phyloP scores from a whole-genome alignment of 2,113 vertebrate species.

The Ceuthmochares aereus region DNA sequence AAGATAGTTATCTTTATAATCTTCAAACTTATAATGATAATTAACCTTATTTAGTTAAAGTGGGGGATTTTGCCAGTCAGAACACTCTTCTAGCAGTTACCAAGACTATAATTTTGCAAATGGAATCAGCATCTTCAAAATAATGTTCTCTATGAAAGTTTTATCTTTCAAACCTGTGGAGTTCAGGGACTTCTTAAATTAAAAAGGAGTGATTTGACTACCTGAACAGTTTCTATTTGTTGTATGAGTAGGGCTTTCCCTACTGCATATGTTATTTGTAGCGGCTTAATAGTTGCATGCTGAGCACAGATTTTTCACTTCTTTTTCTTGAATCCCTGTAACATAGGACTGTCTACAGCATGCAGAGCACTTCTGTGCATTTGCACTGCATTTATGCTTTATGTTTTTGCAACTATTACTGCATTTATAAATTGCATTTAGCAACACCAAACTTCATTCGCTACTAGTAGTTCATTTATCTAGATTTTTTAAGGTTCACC shows the following conservation, averaged over 20 bases:
- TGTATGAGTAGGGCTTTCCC: neutral
- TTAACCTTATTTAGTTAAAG: constrained; percentile 40
- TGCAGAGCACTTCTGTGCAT: neutral
- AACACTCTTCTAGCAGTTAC: neutral
- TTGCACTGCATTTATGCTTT: neutral
- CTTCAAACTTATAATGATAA: neutral
- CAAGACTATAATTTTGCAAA: neutral
- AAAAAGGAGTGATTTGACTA: constrained; percentile 26
- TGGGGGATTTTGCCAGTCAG: constrained; percentile 2
- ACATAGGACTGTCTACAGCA: neutral
- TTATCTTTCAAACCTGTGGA: constrained; percentile 31
- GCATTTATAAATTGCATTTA: neutral
- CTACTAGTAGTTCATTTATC: neutral
- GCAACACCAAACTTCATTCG: neutral
- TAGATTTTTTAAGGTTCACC: neutral
- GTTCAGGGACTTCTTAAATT: neutral
- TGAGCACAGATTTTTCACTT: neutral
- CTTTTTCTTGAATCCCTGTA: neutral
- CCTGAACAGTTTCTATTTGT: neutral
- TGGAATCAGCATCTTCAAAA: constrained; percentile 18
- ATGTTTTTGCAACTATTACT: neutral
- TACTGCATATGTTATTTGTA: neutral
- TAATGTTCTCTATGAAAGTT: constrained; percentile 1
- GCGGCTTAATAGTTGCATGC: neutral
- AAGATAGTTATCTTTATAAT: constrained; percentile 35